phyloP scores from a whole-genome alignment of 2,113 vertebrate species.

The Lepus americanus region DNA sequence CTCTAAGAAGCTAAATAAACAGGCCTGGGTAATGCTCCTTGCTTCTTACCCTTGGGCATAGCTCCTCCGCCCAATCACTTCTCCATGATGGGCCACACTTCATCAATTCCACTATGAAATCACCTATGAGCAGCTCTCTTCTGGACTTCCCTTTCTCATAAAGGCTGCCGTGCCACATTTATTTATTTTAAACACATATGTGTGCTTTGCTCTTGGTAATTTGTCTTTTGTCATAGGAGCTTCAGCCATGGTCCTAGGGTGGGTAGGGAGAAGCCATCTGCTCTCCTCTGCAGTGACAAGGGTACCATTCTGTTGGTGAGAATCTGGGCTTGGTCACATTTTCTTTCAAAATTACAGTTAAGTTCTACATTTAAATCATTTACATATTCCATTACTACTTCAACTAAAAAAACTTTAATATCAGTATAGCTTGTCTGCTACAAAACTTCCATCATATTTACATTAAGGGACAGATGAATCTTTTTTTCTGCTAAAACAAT shows the following conservation, averaged over 20 bases:
- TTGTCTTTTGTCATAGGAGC: background rate
- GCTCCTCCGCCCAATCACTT: background rate
- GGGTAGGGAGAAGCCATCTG: background rate
- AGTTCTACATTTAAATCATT: background rate
- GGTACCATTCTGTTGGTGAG: background rate
- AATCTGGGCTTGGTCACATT: background rate
- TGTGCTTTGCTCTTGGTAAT: background rate
- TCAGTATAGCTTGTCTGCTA: constrained; percentile 18
- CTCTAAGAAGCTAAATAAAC: background rate
- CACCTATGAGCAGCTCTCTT: background rate
- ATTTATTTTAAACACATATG: background rate
- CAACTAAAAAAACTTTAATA: constrained; percentile 31
- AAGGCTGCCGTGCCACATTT: background rate
- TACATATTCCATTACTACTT: constrained; percentile 26
- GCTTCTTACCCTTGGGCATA: background rate
- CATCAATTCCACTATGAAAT: background rate
- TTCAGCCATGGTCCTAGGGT: background rate
- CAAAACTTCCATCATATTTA: constrained; percentile 14
- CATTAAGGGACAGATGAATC: constrained; percentile 15
- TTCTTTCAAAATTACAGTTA: constrained; percentile 4
- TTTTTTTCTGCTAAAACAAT: background rate
- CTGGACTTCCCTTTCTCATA: background rate
- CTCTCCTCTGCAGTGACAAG: background rate
- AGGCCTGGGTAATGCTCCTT: background rate
- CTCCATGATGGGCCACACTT: background rate